phyloP scores from a whole-genome alignment of 2,888 invertebrate genomes.

The Yponomeuta evonymella region DNA sequence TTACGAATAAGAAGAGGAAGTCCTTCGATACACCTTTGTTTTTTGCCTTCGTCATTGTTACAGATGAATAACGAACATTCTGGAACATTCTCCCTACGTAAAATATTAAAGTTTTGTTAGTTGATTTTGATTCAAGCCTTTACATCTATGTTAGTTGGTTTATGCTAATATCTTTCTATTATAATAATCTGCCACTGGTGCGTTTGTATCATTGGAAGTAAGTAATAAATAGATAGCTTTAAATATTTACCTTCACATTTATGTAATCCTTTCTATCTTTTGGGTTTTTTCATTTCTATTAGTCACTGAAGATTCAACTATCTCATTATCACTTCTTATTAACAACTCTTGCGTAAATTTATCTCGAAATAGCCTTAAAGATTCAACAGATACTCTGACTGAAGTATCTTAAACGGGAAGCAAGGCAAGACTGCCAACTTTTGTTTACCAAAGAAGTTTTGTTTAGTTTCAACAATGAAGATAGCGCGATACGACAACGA shows the following conservation, averaged over 20 bases:
- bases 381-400: background rate
- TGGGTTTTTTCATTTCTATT: background rate
- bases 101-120: no score
- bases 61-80: no score
- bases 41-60: no score
- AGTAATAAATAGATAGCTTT: background rate
- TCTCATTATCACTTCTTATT: background rate
- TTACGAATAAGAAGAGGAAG: background rate
- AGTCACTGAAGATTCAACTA: background rate
- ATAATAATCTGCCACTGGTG: no score
- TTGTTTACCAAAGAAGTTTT: background rate
- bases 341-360: background rate
- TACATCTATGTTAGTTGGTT: background rate
- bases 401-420: background rate
- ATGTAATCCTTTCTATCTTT: background rate
- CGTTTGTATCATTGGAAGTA: no score
- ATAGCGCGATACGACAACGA: background rate
- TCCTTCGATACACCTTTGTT: no score
- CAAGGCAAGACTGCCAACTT: background rate
- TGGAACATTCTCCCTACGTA: no score
- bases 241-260: background rate
- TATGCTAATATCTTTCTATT: no score
- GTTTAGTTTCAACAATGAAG: conserved; percentile 1
- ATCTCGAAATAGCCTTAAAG: background rate
- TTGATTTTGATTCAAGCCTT: no score